phyloP scores from a whole-genome alignment of 2,888 invertebrate species.

The Cheilosia vernalis region DNA sequence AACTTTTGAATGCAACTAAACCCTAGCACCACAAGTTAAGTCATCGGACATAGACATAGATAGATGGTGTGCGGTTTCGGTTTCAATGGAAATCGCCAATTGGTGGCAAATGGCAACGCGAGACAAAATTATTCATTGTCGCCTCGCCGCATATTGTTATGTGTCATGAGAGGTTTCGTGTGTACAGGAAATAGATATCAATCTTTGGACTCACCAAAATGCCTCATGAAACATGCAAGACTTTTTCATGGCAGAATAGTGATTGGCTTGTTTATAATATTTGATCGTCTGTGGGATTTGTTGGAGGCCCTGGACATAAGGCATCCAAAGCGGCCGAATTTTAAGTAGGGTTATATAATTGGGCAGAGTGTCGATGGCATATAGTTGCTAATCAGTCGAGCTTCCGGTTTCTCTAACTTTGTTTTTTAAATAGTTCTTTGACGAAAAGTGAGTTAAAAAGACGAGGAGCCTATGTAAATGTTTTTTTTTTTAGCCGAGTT shows the following conservation, averaged over 20 bases:
- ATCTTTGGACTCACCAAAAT: constrained; percentile 37
- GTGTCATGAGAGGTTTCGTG: constrained; percentile 12
- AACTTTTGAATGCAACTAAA: constrained; percentile 53
- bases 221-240: constrained; percentile 18
- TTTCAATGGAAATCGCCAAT: constrained; percentile 52
- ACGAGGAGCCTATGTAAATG: too few species aligned
- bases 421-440: too few species aligned
- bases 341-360: too few species aligned
- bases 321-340: neutral
- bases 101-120: constrained; percentile 29
- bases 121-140: constrained; percentile 53
- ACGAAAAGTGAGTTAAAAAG: too few species aligned
- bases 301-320: neutral
- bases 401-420: too few species aligned
- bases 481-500: too few species aligned
- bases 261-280: neutral
- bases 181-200: constrained; percentile 48
- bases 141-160: constrained; percentile 21
- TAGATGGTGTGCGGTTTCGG: neutral
- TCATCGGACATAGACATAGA: constrained; percentile 28
- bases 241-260: neutral
- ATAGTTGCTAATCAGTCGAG: too few species aligned
- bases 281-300: neutral
- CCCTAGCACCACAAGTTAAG: constrained; percentile 51
- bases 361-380: too few species aligned